Percentiles rank a stretch among this genome's conserved stretches.
These are phyloP conservation scores for Noctua janthe DNA, from an alignment of 2,888 invertebrate species.

Conservation along the genomic window DNA sequence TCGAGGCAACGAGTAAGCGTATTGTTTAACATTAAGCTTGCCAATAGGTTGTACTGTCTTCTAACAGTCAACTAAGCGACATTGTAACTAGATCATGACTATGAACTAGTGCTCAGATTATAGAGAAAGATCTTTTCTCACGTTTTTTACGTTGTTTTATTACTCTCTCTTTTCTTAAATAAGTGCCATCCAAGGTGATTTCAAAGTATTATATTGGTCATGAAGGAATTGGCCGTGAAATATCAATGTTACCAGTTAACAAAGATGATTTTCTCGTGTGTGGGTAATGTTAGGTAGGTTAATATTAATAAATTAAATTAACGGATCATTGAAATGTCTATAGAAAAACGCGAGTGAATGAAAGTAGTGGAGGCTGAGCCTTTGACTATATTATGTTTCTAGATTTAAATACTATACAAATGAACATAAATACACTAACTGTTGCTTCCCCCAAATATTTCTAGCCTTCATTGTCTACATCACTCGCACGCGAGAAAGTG, in stretches of 20 bases:
- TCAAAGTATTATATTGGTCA: constrained; percentile 67
- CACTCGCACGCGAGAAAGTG: constrained; percentile 37
- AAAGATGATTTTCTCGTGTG: constrained; percentile 56
- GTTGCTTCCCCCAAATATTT: background rate
- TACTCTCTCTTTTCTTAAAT: constrained; percentile 37
- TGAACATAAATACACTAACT: background rate
- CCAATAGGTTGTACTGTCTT: constrained; percentile 30
- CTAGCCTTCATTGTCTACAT: background rate
- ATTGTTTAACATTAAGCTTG: constrained; percentile 48
- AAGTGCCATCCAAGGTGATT: constrained; percentile 67
- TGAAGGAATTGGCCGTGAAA: constrained; percentile 58
- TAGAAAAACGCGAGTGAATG: background rate
- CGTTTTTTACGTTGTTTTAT: constrained; percentile 25
- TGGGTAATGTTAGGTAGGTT: constrained; percentile 28
- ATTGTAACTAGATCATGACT: background rate
- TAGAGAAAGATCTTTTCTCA: constrained; percentile 39
- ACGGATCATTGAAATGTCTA: background rate
- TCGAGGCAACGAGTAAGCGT: constrained; percentile 40
- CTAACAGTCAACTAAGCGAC: background rate
- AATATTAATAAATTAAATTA: background rate
- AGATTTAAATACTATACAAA: background rate
- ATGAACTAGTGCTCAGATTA: constrained; percentile 37
- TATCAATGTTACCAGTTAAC: constrained; percentile 65
- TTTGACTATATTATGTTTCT: background rate
- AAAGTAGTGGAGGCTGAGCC: background rate